Evolutionary conservation across 2,888 invertebrate species (phyloP).

Genomic region (Thera britannica): DNA sequence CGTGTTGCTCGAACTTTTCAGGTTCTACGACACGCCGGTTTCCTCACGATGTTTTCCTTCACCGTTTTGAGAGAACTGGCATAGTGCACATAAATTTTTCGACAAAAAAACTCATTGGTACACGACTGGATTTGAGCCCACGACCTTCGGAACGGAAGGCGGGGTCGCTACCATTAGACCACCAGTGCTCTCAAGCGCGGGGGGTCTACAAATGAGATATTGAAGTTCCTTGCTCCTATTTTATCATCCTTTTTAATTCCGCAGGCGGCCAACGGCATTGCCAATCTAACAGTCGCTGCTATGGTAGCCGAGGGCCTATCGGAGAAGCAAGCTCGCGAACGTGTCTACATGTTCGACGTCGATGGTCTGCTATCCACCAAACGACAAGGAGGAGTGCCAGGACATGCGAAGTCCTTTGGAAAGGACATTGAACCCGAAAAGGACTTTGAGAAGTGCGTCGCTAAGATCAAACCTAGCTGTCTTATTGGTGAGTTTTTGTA

Average conservation of each 20-base stretch:
- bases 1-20: too few relatives aligned
- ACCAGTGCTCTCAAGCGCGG: too few relatives aligned
- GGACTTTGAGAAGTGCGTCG: conserved; percentile 91
- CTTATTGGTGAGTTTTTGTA: conserved; percentile 89
- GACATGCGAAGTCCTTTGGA: conserved; percentile 89
- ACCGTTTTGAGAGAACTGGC: too few relatives aligned
- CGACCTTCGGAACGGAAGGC: too few relatives aligned
- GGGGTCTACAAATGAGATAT: too few relatives aligned
- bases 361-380: conserved; percentile 92
- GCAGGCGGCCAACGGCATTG: conserved; percentile 96
- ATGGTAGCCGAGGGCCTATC: conserved; percentile 90
- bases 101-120: too few relatives aligned
- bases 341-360: conserved; percentile 98
- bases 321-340: conserved; percentile 90
- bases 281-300: conserved; percentile 94
- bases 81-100: too few relatives aligned
- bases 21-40: too few relatives aligned
- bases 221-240: not conserved
- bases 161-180: too few relatives aligned
- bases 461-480: conserved; percentile 93
- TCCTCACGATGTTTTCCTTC: too few relatives aligned
- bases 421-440: conserved; percentile 92
- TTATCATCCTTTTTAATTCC: conserved; percentile 26
- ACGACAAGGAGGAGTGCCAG: conserved; percentile 87
- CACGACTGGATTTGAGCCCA: too few relatives aligned